Conservation (phyloP, 2,113 vertebrate species). For the Chionis minor region DNA sequence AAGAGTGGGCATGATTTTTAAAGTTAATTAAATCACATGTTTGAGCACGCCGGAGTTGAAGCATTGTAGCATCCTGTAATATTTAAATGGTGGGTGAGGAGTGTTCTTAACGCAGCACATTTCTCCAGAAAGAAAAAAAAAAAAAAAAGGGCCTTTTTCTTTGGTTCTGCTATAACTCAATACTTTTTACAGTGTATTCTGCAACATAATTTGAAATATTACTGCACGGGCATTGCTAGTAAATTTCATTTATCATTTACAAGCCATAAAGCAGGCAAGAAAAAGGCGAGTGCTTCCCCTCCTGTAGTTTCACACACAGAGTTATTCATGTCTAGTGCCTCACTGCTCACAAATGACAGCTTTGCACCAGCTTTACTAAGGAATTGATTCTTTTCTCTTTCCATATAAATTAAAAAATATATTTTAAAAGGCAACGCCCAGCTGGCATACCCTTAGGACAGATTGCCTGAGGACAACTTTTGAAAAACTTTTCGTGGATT, state of each 20-base stretch:
- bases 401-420: not conserved
- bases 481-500: not conserved
- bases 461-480: not conserved
- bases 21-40: not conserved
- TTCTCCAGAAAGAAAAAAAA: not conserved
- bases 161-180: not conserved
- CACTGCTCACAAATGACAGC: conserved; percentile 17
- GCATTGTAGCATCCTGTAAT: not conserved
- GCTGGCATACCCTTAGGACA: not conserved
- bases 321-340: not conserved
- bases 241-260: conserved; percentile 60
- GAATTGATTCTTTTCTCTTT: not conserved
- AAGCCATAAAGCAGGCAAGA: conserved; percentile 34
- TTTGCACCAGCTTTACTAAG: conserved; percentile 6
- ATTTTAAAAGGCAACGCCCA: not conserved
- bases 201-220: conserved; percentile 41
- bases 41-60: not conserved
- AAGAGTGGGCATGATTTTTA: not conserved
- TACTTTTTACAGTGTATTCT: not conserved
- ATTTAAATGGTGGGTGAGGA: not conserved
- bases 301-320: not conserved
- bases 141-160: not conserved
- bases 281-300: not conserved
- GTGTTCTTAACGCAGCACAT: not conserved
- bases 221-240: not conserved